Base-by-base conservation (phyloP, 2,888 invertebrate genomes). In the Lamellibrachia satsuma region DNA sequence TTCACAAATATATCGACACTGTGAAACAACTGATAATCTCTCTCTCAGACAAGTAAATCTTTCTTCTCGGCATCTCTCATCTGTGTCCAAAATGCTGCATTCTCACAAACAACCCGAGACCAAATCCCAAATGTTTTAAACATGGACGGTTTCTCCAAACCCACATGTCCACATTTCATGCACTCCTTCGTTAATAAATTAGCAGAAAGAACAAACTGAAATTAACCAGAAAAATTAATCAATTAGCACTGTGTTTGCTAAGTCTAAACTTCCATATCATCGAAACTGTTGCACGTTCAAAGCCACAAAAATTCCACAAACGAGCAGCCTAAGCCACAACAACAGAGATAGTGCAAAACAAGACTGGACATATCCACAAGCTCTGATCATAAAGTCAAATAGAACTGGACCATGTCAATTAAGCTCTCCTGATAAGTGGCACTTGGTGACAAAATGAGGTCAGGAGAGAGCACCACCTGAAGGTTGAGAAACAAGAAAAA, bases 1-100 rank as follows among this genome's bases (percentile, higher is more conserved):
- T 96, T 96, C 96, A 96, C 96, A 96, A 90, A 92, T 91, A 9
- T 11, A 8, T 93, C 51, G 8, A 75, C 51, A n/a, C 93, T 93
- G 93, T 55, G 93, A 93, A 92, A 91, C 93, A 91, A 57, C 57
- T 55, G 91, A 52, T 39, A 39, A 91, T 52, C 91, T 52, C 91
- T 91, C 57, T 75, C 75, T 75, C 75, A 22, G n/a, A 75, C 75
- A 75, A 75, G 75, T n/a, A 75, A 15, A 75, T 75, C 75, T 75
- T 15, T 75, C 15, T 60, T 75, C 75, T 22, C 3, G 75, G 75
- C 75, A n/a, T 75, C 75, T 9, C 75, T 75, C 75, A n/a, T 75
- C 22, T 75, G 1, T 75, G 75, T 75, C 75, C 75, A 75, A 75
- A 75, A 15, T 3, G 22, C 75, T 75, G 22, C 15, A 22, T 22